Percentiles rank a stretch among this genome's conserved stretches.
phyloP scores from a whole-genome alignment of 2,888 invertebrate genomes.

The Drosophila robusta region DNA sequence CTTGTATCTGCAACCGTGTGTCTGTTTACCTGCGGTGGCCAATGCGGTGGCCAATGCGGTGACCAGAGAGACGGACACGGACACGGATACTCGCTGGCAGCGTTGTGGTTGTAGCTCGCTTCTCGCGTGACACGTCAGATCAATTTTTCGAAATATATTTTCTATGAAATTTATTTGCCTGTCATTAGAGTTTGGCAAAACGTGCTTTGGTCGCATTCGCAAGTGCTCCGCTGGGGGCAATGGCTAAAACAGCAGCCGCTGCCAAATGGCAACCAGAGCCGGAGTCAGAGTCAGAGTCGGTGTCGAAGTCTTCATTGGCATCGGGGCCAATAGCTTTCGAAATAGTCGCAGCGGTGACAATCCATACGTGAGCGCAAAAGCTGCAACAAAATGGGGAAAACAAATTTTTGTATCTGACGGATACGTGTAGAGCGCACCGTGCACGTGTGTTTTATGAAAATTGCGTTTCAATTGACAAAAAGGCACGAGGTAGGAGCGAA shows the following conservation, averaged over 20 bases:
- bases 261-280: not conserved
- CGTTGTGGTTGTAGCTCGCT: not conserved
- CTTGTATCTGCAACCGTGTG: constrained; percentile 12
- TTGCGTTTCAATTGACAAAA: constrained; percentile 80
- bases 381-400: constrained; percentile 43
- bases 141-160: constrained; percentile 83
- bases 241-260: constrained; percentile 30
- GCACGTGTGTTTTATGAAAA: constrained; percentile 79
- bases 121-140: constrained; percentile 83
- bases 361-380: constrained; percentile 40
- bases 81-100: constrained; percentile 3
- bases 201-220: constrained; percentile 78
- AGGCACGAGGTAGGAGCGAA: constrained; percentile 15
- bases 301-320: not conserved
- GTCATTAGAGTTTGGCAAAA: constrained; percentile 81
- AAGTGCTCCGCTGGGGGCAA: constrained; percentile 74
- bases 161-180: constrained; percentile 82
- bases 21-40: constrained; percentile 18
- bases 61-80: constrained; percentile 13
- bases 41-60: constrained; percentile 20
- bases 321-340: constrained; percentile 5
- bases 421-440: constrained; percentile 38
- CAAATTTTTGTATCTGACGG: constrained; percentile 51
- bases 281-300: constrained; percentile 9
- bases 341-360: constrained; percentile 53